Evolutionary conservation across 1,140 invertebrate genomes (phyloP).

Genomic region (Telenomus remus): DNA sequence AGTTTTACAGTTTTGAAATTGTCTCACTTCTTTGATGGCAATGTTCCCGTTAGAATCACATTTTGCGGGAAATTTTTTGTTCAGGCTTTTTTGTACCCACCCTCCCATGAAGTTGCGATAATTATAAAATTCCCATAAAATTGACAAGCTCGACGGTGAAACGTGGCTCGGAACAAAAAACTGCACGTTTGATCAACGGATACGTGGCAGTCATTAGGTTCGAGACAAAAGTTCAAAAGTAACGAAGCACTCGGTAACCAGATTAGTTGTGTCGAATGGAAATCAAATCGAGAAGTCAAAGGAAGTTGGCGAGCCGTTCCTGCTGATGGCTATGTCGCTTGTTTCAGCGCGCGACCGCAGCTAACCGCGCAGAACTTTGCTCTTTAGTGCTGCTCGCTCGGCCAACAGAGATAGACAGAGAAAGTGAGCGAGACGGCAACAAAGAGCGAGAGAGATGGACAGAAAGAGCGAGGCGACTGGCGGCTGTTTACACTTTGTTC

Average conservation of each 20-base stretch:
- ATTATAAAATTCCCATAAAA: too few species aligned
- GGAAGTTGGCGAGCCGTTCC: constrained; percentile 34
- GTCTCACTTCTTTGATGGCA: too few species aligned
- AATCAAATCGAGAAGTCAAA: constrained; percentile 44
- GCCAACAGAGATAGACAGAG: constrained; percentile 1
- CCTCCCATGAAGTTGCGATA: too few species aligned
- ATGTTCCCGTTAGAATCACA: too few species aligned
- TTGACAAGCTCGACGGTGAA: too few species aligned
- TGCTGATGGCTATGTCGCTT: constrained; percentile 20
- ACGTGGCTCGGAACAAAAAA: too few species aligned
- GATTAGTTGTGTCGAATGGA: constrained; percentile 25
- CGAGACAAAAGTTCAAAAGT: not conserved
- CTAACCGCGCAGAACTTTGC: constrained; percentile 44
- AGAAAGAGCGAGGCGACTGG: constrained; percentile 27
- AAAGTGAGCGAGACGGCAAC: too few species aligned
- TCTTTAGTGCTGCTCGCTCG: constrained; percentile 38
- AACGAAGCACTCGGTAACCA: constrained; percentile 14
- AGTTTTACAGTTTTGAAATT: not conserved
- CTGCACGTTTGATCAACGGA: too few species aligned
- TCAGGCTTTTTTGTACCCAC: too few species aligned
- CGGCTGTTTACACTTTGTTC: constrained; percentile 51
- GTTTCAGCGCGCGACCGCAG: constrained; percentile 21
- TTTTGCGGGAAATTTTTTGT: too few species aligned
- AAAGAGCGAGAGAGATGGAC: constrained; percentile 14
- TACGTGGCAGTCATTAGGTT: not conserved